A percentile compares a stretch with the other conserved stretches of the same genome.
Evolutionary conservation across 2,113 vertebrate genomes (phyloP).

Genomic region (Triplophysa rosa): DNA sequence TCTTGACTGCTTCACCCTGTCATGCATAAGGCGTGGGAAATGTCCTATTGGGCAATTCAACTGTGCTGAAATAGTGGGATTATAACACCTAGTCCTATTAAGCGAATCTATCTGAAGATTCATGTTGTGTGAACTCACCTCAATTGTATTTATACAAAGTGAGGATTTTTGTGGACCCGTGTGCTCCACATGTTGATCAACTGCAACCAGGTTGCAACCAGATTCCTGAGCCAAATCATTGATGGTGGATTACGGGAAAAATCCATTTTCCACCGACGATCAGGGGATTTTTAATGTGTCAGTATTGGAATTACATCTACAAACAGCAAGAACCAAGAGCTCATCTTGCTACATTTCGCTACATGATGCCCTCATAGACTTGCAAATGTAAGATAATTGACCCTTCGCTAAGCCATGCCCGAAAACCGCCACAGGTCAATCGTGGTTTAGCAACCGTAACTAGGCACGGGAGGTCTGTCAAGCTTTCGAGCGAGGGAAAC

Average conservation of each 20-base stretch:
- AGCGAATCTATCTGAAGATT: too few relatives aligned
- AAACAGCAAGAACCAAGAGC: neutral
- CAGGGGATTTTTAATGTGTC: neutral
- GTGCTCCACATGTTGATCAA: neutral
- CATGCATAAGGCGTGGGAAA: too few relatives aligned
- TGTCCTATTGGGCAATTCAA: too few relatives aligned
- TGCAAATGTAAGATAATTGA: neutral
- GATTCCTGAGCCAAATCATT: neutral
- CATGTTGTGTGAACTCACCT: neutral
- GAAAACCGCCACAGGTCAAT: too few relatives aligned
- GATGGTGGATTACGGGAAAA: constrained; percentile 25
- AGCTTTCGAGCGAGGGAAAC: too few relatives aligned
- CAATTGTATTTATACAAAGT: neutral
- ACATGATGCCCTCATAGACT: neutral
- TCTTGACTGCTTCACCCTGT: too few relatives aligned
- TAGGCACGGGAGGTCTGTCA: too few relatives aligned
- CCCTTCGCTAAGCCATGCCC: too few relatives aligned
- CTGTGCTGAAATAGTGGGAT: too few relatives aligned
- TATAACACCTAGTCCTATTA: too few relatives aligned
- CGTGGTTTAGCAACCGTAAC: too few relatives aligned
- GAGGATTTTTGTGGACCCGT: neutral
- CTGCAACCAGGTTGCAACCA: neutral
- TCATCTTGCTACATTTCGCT: constrained; percentile 6
- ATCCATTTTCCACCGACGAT: constrained; percentile 15
- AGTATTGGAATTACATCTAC: constrained; percentile 1